Base-by-base conservation (phyloP, 2,888 invertebrate species). In the Amblyteles armatorius region DNA sequence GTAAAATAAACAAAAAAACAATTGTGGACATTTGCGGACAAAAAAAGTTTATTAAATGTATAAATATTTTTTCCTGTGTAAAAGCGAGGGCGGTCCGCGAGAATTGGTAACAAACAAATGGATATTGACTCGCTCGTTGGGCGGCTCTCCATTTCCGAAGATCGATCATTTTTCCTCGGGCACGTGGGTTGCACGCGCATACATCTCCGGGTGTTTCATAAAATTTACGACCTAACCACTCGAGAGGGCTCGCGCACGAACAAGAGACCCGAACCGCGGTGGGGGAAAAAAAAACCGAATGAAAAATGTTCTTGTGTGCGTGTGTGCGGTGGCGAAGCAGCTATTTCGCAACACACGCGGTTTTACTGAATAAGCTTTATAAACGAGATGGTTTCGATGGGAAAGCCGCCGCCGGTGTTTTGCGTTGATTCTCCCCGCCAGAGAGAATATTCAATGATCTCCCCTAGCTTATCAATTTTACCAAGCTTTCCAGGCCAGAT, bases 211-310 rank as follows among this genome's bases (percentile, higher is more conserved):
- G 71, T 55, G 79, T 69, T 74, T 68, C 65, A 44, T 55, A 63
- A 79, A 79, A 83, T 83, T 83, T 79, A 84, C 68, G 84, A 84
- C 16, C 65, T 50, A 57, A 48, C 16, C 63, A 29, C 48, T 29
- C 48, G 33, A 26, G 26, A 16, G 19, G 22, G 48, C 26, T 16
- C 13, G 69, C 16, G 16, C 50, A 33, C 26, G 29, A 52, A 50
- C 9, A 52, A 50, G 48, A 26, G 33, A 33, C 22, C n/a, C 33
- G 44, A 22, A 44, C 13, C 2, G 33, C 52, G 11, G 40, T 4
- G 26, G 48, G n/a, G 16, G 6, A 71, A 71, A 48, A 71, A 48
- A 71, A 71, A 76, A 79, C 48, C 57, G 72, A 77, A 77, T 60
- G 63, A 69, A 68, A 40, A 50, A 73, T 67, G 77, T 76, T 60